Evolutionary conservation across 2,888 invertebrate genomes (phyloP), one percentile per base, ranked within the genome.

Genomic region (Drosophila anomalata): DNA sequence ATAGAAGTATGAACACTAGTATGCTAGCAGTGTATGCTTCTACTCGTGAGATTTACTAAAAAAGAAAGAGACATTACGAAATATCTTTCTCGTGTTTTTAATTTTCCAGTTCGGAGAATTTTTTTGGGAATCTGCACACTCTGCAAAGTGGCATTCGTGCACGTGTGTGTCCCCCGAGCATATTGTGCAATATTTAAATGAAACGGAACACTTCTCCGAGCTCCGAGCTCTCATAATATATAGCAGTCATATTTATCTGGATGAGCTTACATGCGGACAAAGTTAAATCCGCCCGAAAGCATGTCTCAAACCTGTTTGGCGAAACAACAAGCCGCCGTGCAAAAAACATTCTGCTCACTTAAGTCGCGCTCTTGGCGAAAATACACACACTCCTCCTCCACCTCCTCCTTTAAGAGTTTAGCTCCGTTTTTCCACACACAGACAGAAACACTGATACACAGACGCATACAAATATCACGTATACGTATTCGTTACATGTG

Each of bases 111-210:
- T 42, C 41, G 17, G 17, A 42, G 41, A 42, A 42, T 42, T 42
- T 42, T 42, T 9, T n/a, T 12, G 36, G 29, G 29, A 29, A 29
- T 9, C 29, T 29, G 29, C 29, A 29, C n/a, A 36, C 12, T 36
- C n/a, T 36, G 36, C 26, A 5, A 17, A 20, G 33, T 6, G 22
- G 14, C 48, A 17, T 17, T 31, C 47, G 29, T 47, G 61, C 61
- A 61, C 61, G 62, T 31, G 48, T 8, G 61, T 17, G 48, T 11
- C 61, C 31, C 62, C 36, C 22, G 46, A 48, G 61, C 62, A 62
- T 62, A 62, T 62, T 62, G 61, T 62, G 61, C 61, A 62, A 62
- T 48, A 62, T 62, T 62, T 62, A 62, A 61, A 48, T 31, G 61
- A 62, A 62, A 62, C 62, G 61, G 48, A 62, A 62, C 61, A 61